Conservation (phyloP, 2,888 invertebrate species). For the Synergus umbraculus region DNA sequence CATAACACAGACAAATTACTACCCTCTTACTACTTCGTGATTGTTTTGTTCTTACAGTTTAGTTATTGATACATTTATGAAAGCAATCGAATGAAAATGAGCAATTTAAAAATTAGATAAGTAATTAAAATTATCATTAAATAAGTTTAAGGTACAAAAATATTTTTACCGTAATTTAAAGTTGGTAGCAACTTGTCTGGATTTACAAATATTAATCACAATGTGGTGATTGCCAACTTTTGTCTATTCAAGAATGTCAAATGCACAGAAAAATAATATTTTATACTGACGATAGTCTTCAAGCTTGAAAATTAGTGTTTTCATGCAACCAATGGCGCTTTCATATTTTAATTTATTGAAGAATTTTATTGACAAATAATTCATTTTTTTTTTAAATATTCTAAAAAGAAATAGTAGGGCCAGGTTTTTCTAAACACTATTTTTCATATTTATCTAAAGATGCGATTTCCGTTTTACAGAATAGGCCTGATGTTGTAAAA, state of each 20-base stretch:
- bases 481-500: conserved; percentile 40
- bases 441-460: background rate
- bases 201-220: background rate
- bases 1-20: background rate
- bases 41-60: background rate
- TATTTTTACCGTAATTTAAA: background rate
- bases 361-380: background rate
- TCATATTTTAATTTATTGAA: background rate
- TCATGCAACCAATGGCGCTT: background rate
- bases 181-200: background rate
- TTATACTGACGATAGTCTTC: background rate
- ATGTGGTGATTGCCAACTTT: background rate
- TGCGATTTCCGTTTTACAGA: conserved; percentile 29
- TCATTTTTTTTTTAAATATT: background rate
- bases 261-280: background rate
- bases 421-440: conserved; percentile 11
- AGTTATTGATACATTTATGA: background rate
- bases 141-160: background rate
- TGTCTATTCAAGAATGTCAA: background rate
- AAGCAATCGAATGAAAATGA: background rate
- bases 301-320: background rate
- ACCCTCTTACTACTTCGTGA: background rate
- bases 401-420: background rate
- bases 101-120: background rate
- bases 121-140: background rate